phyloP scores from a whole-genome alignment of 37 sponge, comb jelly and placozoan species.

The Axinella damicornis region DNA sequence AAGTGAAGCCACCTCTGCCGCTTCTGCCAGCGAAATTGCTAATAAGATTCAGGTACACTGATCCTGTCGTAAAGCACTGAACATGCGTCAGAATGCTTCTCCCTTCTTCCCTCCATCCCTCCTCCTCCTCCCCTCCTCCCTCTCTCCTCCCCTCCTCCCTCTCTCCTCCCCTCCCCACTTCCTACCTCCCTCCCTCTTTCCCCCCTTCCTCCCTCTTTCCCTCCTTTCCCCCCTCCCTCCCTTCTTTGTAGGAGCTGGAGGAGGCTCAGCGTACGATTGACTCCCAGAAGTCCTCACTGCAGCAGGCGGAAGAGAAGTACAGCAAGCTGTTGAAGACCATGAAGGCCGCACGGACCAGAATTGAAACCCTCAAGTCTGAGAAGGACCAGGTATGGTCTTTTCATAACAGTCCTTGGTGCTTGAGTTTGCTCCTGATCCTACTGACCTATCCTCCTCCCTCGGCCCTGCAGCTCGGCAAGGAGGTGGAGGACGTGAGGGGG shows the following conservation, averaged over 20 bases:
- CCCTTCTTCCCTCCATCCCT: too few relatives aligned
- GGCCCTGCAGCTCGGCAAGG: conserved; percentile 1
- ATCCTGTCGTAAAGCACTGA: too few relatives aligned
- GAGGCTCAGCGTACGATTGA: conserved; percentile 61
- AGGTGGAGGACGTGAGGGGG: conserved; percentile 21
- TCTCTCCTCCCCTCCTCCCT: too few relatives aligned
- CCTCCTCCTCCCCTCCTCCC: too few relatives aligned
- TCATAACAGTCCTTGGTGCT: too few relatives aligned
- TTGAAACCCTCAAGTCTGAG: conserved; percentile 42
- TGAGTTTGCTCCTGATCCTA: too few relatives aligned
- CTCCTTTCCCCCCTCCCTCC: not conserved
- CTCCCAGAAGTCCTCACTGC: conserved; percentile 17
- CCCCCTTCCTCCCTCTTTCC: too few relatives aligned
- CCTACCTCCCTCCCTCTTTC: too few relatives aligned
- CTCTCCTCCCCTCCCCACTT: too few relatives aligned
- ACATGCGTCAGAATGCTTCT: too few relatives aligned
- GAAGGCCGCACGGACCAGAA: conserved; percentile 26
- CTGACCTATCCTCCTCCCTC: too few relatives aligned
- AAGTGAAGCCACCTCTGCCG: not conserved
- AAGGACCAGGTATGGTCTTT: conserved; percentile 34
- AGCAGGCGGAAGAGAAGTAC: conserved; percentile 44
- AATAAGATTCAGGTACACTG: conserved; percentile 27
- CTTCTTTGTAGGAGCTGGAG: conserved; percentile 63
- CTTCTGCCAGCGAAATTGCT: conserved; percentile 4
- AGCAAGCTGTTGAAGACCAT: conserved; percentile 21